These are phyloP conservation scores for Standfussiana lucernea DNA, from an alignment of 2,888 invertebrate species.

Conservation along the genomic window DNA sequence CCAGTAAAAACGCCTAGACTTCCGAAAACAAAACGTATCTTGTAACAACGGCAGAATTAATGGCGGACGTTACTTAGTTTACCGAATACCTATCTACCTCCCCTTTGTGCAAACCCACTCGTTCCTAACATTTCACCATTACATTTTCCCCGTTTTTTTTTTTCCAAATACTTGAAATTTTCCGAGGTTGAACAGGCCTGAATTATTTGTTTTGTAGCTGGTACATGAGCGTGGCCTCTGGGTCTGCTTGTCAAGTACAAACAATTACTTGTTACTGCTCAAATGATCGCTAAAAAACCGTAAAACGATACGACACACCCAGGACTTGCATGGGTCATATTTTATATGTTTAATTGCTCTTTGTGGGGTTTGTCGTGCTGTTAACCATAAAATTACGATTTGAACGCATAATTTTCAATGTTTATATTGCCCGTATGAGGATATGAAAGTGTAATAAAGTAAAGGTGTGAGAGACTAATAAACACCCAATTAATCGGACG, in stretches of 20 bases:
- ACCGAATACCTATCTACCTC: constrained; percentile 42
- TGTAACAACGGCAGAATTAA: constrained; percentile 44
- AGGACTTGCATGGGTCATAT: constrained; percentile 43
- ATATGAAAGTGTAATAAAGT: constrained; percentile 8
- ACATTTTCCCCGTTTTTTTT: constrained; percentile 33
- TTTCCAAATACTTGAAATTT: constrained; percentile 52
- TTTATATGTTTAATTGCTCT: constrained; percentile 60
- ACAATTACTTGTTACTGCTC: constrained; percentile 50
- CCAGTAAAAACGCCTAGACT: constrained; percentile 30
- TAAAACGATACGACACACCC: constrained; percentile 53
- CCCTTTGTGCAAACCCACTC: constrained; percentile 31
- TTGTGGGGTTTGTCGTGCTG: constrained; percentile 42
- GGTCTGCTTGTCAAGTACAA: constrained; percentile 48
- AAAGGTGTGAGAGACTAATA: neutral
- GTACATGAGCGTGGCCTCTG: constrained; percentile 20
- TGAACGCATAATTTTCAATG: constrained; percentile 57
- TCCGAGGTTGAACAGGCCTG: constrained; percentile 30
- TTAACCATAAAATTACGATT: constrained; percentile 61
- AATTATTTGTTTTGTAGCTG: constrained; percentile 43
- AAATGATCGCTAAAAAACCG: constrained; percentile 46
- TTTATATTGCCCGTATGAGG: constrained; percentile 26
- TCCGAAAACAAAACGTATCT: constrained; percentile 41
- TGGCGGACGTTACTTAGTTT: constrained; percentile 55
- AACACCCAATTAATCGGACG: neutral
- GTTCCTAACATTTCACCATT: constrained; percentile 30